Evolutionary conservation across 2,888 invertebrate species (phyloP).

Genomic region (Poecilus cupreus): DNA sequence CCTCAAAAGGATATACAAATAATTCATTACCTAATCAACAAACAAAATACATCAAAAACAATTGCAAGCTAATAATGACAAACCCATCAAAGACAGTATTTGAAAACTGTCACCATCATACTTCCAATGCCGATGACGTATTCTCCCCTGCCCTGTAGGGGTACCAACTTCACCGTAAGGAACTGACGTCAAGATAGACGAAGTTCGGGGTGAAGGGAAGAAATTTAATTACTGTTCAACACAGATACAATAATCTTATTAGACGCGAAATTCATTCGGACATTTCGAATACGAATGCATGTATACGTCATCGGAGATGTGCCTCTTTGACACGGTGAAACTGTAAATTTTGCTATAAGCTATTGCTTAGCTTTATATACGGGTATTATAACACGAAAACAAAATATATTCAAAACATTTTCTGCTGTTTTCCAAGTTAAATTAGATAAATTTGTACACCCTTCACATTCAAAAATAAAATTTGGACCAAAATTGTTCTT

Average conservation of each 20-base stretch:
- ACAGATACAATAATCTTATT: constrained; percentile 69
- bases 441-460: too few species aligned
- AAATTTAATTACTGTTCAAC: constrained; percentile 69
- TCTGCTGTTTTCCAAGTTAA: too few species aligned
- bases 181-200: constrained; percentile 67
- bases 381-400: background rate
- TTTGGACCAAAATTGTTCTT: background rate
- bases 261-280: constrained; percentile 60
- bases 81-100: constrained; percentile 9
- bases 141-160: background rate
- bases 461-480: background rate
- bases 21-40: background rate
- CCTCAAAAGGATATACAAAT: too few species aligned
- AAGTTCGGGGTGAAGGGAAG: constrained; percentile 61
- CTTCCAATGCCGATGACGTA: constrained; percentile 42
- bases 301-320: background rate
- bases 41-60: background rate
- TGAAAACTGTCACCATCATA: constrained; percentile 47
- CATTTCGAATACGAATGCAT: background rate
- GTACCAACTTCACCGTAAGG: constrained; percentile 33
- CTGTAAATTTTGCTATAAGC: background rate
- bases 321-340: background rate
- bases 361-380: background rate
- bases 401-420: too few species aligned
- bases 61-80: background rate